Conservation (phyloP, 2,113 vertebrate genomes). For the Paramormyrops kingsleyae region DNA sequence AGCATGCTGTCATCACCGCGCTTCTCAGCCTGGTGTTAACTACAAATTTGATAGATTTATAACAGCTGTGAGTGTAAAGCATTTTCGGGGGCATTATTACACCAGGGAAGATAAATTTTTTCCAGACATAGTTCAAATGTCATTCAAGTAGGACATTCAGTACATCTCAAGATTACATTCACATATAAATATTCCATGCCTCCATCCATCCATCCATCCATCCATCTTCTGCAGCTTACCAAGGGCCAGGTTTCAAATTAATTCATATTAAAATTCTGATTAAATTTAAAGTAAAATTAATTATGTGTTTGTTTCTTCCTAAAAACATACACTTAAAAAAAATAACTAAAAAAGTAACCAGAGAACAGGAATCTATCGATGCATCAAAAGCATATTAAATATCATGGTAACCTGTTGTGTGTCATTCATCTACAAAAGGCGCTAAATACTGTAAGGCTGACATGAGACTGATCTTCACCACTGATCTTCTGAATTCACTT, state of each 20-base stretch:
- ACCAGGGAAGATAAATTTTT: neutral
- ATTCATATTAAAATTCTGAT: neutral
- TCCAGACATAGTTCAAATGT: neutral
- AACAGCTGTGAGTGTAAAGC: neutral
- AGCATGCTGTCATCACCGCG: neutral
- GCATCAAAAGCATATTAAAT: neutral
- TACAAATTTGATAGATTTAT: neutral
- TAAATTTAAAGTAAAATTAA: neutral
- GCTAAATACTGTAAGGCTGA: neutral
- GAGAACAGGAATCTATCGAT: neutral
- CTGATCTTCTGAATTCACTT: neutral
- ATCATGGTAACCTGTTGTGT: neutral
- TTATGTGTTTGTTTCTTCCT: neutral
- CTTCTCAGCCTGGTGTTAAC: neutral
- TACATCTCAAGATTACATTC: neutral
- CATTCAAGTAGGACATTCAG: neutral
- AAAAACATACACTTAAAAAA: neutral
- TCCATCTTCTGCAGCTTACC: neutral
- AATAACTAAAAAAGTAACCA: neutral
- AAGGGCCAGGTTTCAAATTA: neutral
- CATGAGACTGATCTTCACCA: neutral
- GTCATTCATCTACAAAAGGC: neutral
- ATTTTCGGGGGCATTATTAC: neutral
- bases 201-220: neutral
- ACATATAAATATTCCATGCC: neutral